Evolutionary conservation across 2,888 invertebrate species (phyloP), one percentile per base, ranked within the genome.

Genomic region (Cyclophora albipunctata): DNA sequence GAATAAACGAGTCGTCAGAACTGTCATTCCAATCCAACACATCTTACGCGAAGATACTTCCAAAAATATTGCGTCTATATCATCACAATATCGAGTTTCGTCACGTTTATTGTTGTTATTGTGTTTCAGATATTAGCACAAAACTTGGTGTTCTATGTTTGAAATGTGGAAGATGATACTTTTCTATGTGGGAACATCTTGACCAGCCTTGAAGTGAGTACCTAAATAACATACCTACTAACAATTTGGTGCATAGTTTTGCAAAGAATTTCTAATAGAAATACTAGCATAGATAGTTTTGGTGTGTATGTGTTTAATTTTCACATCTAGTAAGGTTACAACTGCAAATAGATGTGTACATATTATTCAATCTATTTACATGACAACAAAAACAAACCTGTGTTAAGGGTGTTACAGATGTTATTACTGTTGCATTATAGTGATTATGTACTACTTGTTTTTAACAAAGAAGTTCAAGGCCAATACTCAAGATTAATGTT

Each of bases 171-270:
- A 74, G 71, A 70, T 68, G 67, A 67, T 69, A 68, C 66, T 71
- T 69, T 72, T 81, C 62, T 71, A 78, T 73, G 74, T 81, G 72
- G 78, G 76, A 84, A 81, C 78, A 82, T 84, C 87, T 85, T 87
- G 85, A 86, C 86, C 84, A 85, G 83, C 85, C 85, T 84, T 84
- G 84, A 84, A 87, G 87, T 86, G 66, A 85, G 87, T 84, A 79
- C 63, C 60, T 60, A 20, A 20, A 20, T 20, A 20, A 20, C 20
- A 20, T 53, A 53, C 50, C 52, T 56, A 64, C 63, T 51, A 45
- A 37, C 60, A 63, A 66, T 63, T 62, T 64, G 55, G 55, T 60
- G 52, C 53, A 52, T 58, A 57, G 46, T 63, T 61, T 43, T 66
- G 64, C 66, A 37, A 4, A 37, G 4, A 37, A 2, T 37, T 37